phyloP scores from a whole-genome alignment of 92 coral and sea anemone species.

The Actinostola sp. region DNA sequence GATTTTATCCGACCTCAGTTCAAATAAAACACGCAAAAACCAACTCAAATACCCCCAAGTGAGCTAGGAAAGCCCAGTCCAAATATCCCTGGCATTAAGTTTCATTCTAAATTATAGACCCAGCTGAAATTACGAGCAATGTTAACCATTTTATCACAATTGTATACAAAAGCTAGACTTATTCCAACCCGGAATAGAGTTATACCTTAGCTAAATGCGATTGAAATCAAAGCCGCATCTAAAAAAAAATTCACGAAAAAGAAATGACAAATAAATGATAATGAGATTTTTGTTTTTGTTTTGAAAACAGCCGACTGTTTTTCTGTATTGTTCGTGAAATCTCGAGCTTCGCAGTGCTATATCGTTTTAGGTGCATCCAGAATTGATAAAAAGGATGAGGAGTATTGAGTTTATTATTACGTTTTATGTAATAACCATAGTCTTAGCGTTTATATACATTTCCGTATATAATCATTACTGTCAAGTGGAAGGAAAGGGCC shows the following conservation, averaged over 20 bases:
- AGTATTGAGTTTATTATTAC: neutral
- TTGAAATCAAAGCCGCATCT: neutral
- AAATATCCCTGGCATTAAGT: slow-evolving; percentile 16
- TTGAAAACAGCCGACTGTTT: neutral
- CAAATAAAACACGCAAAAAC: neutral
- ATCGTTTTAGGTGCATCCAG: neutral
- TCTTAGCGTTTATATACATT: slow-evolving; percentile 21
- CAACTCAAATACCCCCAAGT: slow-evolving; percentile 18
- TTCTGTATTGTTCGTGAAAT: neutral
- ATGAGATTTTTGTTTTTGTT: too few species aligned
- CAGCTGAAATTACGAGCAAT: slow-evolving; percentile 17
- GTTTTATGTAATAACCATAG: slow-evolving; percentile 11
- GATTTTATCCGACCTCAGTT: slow-evolving; percentile 4
- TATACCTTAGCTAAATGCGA: neutral
- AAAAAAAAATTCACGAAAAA: neutral
- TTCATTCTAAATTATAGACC: slow-evolving; percentile 11
- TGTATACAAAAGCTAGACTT: slow-evolving; percentile 26
- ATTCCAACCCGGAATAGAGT: slow-evolving; percentile 5
- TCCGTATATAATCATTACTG: slow-evolving; percentile 24
- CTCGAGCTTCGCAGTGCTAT: neutral
- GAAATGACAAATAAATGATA: neutral
- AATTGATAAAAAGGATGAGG: neutral
- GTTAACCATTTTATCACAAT: slow-evolving; percentile 10
- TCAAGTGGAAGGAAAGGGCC: neutral
- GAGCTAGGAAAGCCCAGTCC: neutral